Evolutionary conservation across 37 sponge, comb jelly and placozoan genomes (phyloP).

Genomic region (Petrosia ficiformis): DNA sequence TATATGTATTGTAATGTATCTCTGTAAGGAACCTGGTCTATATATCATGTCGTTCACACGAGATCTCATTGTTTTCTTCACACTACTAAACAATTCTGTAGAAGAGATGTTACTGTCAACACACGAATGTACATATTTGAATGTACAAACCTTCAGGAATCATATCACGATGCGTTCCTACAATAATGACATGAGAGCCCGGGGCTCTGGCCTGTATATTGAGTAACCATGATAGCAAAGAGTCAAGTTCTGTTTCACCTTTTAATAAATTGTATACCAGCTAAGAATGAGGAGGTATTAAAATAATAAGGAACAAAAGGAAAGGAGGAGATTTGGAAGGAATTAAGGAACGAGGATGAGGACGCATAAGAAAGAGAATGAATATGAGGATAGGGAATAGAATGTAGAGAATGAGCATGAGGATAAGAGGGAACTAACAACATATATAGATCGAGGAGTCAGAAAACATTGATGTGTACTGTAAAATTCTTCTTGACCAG

Average conservation of each 20-base stretch:
- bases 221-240: conserved; percentile 65
- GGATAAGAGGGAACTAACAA: no score
- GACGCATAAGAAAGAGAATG: background rate
- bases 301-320: background rate
- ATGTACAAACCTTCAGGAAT: conserved; percentile 4
- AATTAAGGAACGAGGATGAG: background rate
- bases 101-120: background rate
- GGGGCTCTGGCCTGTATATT: conserved; percentile 82
- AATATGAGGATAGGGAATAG: background rate
- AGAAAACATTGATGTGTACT: conserved; percentile 86
- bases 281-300: conserved; percentile 3
- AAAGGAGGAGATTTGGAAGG: background rate
- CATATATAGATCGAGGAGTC: conserved; percentile 67
- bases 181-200: conserved; percentile 61
- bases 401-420: background rate
- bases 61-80: background rate
- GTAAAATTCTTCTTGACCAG: conserved; percentile 91
- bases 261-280: conserved; percentile 54
- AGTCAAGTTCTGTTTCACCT: conserved; percentile 48
- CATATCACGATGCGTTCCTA: conserved; percentile 76
- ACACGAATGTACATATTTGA: background rate
- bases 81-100: background rate
- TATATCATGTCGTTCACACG: background rate
- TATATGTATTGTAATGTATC: no score
- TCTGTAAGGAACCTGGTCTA: conserved; percentile 15